Percentiles rank a stretch among this genome's conserved stretches.
Evolutionary conservation across 2,113 vertebrate species (phyloP).

Genomic region (Hippocampus zosterae): DNA sequence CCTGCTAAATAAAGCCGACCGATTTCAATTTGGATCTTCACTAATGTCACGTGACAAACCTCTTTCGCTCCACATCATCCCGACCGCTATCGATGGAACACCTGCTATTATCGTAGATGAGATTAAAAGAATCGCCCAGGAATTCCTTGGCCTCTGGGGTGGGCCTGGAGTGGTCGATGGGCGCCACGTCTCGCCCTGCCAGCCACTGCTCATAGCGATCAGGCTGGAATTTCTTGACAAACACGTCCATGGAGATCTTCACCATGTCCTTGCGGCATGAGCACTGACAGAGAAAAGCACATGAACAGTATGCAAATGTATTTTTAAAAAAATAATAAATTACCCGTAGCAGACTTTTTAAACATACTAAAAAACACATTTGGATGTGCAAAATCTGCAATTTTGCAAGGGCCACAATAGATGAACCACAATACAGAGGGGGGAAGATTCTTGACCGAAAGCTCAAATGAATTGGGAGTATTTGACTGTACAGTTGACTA

Average conservation of each 20-base stretch:
- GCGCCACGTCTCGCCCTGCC: constrained; percentile 78
- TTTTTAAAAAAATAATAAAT: too few species aligned
- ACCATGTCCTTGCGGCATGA: constrained; percentile 98
- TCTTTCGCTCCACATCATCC: constrained; percentile 58
- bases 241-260: constrained; percentile 98
- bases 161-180: constrained; percentile 87
- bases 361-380: too few species aligned
- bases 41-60: constrained; percentile 37
- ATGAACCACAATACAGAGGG: too few species aligned
- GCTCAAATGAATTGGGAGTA: neutral
- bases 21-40: too few species aligned
- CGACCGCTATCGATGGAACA: constrained; percentile 29
- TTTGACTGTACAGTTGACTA: neutral
- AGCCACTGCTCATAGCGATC: constrained; percentile 94
- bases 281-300: constrained; percentile 71
- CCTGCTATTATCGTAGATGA: constrained; percentile 14
- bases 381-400: too few species aligned
- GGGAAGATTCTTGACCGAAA: too few species aligned
- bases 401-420: too few species aligned
- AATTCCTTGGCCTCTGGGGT: constrained; percentile 91
- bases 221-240: constrained; percentile 93
- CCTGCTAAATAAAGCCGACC: too few species aligned
- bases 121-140: constrained; percentile 57
- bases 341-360: too few species aligned
- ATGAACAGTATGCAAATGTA: neutral